These are phyloP conservation scores for Drosophila histrio DNA, from an alignment of 2,888 invertebrate genomes.

Conservation along the genomic window DNA sequence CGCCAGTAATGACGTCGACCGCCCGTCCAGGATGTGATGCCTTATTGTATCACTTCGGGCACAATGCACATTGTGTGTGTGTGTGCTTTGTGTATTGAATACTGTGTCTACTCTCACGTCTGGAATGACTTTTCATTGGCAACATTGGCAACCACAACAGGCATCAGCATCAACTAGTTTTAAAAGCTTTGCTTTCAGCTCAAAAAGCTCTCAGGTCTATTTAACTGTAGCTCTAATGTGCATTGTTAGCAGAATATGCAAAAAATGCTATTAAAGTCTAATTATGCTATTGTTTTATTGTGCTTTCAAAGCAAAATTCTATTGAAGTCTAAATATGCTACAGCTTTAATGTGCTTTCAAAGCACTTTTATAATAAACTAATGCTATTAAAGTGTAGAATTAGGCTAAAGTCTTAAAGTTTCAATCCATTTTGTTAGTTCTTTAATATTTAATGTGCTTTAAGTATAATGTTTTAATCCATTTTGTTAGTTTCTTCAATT, in stretches of 20 bases:
- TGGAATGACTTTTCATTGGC: conserved; percentile 3
- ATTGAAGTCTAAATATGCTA: too few species aligned
- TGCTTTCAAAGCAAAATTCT: neutral
- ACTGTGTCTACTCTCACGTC: conserved; percentile 5
- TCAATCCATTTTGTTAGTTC: too few species aligned
- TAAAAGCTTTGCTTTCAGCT: conserved; percentile 17
- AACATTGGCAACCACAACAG: conserved; percentile 10
- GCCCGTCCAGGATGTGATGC: conserved; percentile 56
- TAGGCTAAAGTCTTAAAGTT: too few species aligned
- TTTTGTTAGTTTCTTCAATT: too few species aligned
- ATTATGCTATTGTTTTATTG: neutral
- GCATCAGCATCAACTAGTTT: conserved; percentile 20
- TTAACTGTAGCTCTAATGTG: neutral
- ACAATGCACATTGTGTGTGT: conserved; percentile 34
- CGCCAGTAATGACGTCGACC: conserved; percentile 51
- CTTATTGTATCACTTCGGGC: conserved; percentile 56
- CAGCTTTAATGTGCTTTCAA: neutral
- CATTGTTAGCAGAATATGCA: neutral
- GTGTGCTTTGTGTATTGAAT: conserved; percentile 24
- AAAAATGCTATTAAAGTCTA: neutral
- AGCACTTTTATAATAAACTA: neutral
- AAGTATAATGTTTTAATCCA: too few species aligned
- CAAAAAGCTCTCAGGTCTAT: neutral
- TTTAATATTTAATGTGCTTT: too few species aligned
- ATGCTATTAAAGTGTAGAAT: too few species aligned